Evolutionary conservation across 2,888 invertebrate genomes (phyloP).

Genomic region (Cyrtodaria siliqua): DNA sequence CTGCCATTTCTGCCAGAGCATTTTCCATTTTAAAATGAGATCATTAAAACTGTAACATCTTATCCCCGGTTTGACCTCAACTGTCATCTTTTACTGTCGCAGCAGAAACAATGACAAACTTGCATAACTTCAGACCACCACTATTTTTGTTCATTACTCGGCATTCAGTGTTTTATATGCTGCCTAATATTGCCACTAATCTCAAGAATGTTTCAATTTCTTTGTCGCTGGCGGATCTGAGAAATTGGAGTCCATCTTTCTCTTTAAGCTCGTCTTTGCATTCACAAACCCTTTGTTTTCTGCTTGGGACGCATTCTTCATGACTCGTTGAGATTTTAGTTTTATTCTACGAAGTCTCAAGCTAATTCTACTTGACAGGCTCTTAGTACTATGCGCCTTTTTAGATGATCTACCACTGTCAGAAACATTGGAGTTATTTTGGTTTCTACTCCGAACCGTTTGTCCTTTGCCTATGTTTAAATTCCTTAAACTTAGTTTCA

Average conservation of each 20-base stretch:
- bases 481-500: slow-evolving; percentile 47
- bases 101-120: no score
- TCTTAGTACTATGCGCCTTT: slow-evolving; percentile 37
- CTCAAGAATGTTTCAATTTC: slow-evolving; percentile 61
- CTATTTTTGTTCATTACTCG: no score
- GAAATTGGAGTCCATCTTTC: slow-evolving; percentile 57
- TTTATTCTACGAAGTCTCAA: slow-evolving; percentile 50
- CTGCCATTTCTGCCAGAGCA: no score
- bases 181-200: no score
- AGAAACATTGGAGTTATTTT: slow-evolving; percentile 45
- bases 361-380: slow-evolving; percentile 60
- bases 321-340: slow-evolving; percentile 33
- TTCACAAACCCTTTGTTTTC: slow-evolving; percentile 64
- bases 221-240: slow-evolving; percentile 53
- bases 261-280: slow-evolving; percentile 56
- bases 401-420: slow-evolving; percentile 33
- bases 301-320: slow-evolving; percentile 27
- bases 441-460: slow-evolving; percentile 26
- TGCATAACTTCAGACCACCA: no score
- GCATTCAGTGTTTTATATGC: no score
- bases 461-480: slow-evolving; percentile 32
- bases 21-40: no score
- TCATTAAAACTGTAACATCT: no score
- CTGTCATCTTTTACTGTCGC: no score
- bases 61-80: no score